phyloP scores from a whole-genome alignment of 2,888 invertebrate species.

The Phoenoteleia sp. region DNA sequence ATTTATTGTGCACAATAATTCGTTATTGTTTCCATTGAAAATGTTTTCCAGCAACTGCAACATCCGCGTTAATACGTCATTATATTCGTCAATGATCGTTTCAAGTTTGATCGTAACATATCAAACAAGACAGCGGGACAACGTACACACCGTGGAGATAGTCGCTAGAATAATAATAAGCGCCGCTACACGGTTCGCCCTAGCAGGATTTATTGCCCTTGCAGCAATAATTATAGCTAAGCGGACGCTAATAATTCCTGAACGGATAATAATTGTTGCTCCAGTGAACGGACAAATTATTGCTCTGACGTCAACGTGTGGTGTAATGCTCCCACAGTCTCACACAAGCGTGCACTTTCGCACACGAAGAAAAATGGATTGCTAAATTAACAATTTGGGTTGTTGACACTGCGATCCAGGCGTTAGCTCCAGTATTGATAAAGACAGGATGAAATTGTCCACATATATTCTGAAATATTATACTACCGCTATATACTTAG shows the following conservation, averaged over 20 bases:
- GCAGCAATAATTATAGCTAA: constrained; percentile 74
- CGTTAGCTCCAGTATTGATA: constrained; percentile 14
- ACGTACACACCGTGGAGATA: constrained; percentile 67
- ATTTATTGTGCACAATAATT: constrained; percentile 47
- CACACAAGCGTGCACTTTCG: constrained; percentile 35
- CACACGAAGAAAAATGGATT: constrained; percentile 45
- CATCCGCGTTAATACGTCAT: constrained; percentile 64
- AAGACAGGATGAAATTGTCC: not conserved
- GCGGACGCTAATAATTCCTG: constrained; percentile 74
- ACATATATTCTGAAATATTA: too few species aligned
- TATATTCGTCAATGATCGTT: constrained; percentile 68
- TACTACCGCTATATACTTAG: too few species aligned
- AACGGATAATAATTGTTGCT: constrained; percentile 74
- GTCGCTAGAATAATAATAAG: constrained; percentile 72
- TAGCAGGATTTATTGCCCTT: constrained; percentile 73
- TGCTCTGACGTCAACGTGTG: constrained; percentile 70
- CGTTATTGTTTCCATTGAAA: constrained; percentile 47
- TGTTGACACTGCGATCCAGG: constrained; percentile 24
- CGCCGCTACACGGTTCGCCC: constrained; percentile 69
- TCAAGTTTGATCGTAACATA: constrained; percentile 70
- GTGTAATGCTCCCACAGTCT: constrained; percentile 66
- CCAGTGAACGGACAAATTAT: constrained; percentile 71
- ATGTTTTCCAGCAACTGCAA: constrained; percentile 41
- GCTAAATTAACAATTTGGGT: constrained; percentile 56
- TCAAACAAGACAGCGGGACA: constrained; percentile 69